Percentiles rank a stretch among this genome's conserved stretches.
These are phyloP conservation scores for Otus scops DNA, from an alignment of 2,797 vertebrate species.

Conservation along the genomic window DNA sequence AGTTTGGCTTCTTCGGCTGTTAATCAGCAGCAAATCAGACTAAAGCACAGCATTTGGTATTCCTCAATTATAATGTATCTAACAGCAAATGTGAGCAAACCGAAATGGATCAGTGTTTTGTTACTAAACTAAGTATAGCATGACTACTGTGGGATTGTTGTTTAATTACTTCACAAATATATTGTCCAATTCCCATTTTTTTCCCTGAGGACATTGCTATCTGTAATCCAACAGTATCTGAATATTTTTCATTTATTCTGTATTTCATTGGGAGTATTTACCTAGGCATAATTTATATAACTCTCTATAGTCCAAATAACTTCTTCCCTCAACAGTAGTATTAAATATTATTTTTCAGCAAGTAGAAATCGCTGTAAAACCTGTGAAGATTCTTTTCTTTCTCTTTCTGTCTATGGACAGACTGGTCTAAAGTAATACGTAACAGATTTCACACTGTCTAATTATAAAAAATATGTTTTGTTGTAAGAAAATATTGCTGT, in stretches of 20 bases:
- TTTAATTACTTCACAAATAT: background rate
- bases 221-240: background rate
- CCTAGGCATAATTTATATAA: background rate
- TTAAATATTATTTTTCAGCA: background rate
- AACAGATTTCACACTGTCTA: background rate
- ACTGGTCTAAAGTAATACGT: background rate
- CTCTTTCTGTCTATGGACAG: background rate
- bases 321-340: background rate
- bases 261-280: background rate
- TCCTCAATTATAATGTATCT: background rate
- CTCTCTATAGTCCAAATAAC: background rate
- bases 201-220: background rate
- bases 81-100: constrained; percentile 7
- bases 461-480: background rate
- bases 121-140: background rate
- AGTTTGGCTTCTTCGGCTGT: constrained; percentile 36
- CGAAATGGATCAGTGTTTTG: background rate
- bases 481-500: background rate
- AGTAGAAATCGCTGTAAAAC: background rate
- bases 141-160: background rate
- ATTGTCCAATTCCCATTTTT: background rate
- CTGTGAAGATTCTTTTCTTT: background rate
- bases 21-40: constrained; percentile 44
- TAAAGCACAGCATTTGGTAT: constrained; percentile 4
- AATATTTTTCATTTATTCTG: background rate